A percentile compares a stretch with the other conserved stretches of the same genome.
Conservation (phyloP, 92 coral and sea anemone species). For the Paramuricea clavata region DNA sequence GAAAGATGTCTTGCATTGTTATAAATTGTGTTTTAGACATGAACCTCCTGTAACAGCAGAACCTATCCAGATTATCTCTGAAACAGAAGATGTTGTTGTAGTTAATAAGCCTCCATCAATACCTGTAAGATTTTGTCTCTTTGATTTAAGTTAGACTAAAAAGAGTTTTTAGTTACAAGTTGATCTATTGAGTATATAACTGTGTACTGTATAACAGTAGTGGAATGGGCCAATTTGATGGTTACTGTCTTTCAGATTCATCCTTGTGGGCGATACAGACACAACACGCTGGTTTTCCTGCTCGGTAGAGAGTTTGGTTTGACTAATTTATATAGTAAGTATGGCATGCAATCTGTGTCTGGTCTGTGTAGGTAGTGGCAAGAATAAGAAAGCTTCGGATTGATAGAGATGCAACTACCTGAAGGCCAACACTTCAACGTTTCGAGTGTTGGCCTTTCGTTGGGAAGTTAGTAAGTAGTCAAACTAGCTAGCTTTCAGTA, state of each 20-base stretch:
- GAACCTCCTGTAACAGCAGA: slow-evolving; percentile 95
- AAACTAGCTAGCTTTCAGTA: no score
- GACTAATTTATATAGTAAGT: slow-evolving; percentile 90
- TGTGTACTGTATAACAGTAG: no score
- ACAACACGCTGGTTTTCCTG: slow-evolving; percentile 90
- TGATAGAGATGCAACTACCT: no score
- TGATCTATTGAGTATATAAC: no score
- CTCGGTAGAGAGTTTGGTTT: slow-evolving; percentile 93
- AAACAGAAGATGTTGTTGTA: slow-evolving; percentile 85
- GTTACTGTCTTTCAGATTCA: slow-evolving; percentile 86
- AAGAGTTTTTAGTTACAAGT: no score
- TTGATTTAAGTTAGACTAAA: neutral
- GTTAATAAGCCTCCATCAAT: slow-evolving; percentile 96
- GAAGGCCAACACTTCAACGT: no score
- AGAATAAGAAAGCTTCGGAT: no score
- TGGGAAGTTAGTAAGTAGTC: no score
- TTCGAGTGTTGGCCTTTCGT: no score
- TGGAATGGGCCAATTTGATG: no score
- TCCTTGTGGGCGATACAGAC: slow-evolving; percentile 98
- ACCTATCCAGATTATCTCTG: slow-evolving; percentile 74
- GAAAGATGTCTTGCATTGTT: neutral
- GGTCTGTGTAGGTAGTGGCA: no score
- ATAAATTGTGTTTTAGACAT: slow-evolving; percentile 66
- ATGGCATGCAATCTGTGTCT: no score
- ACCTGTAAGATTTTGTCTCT: slow-evolving; percentile 74